Base-by-base conservation (phyloP, 2,113 vertebrate genomes). In the Ramphastos sulfuratus region DNA sequence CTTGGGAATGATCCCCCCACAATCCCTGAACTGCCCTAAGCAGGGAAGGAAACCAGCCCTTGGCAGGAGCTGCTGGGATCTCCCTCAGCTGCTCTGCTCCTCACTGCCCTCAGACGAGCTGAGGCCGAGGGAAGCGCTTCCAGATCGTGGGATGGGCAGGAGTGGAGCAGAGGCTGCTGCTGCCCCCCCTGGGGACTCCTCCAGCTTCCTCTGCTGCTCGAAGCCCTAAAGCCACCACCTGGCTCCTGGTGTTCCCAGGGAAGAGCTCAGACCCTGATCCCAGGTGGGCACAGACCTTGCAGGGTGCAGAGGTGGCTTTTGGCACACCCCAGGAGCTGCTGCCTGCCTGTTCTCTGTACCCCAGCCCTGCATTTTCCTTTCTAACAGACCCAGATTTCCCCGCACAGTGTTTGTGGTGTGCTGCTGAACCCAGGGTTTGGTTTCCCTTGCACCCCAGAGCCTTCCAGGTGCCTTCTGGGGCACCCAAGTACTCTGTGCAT, bases 291-390 rank as follows among this genome's bases (percentile, higher is more conserved):
- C 37, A 44, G 59, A 20, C 55, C 28, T 55, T 27, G 20, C 1
- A 0, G 24, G 33, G 39, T 8, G 27, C 7, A 0, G 44, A 20
- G 60, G 28, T 0, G 5, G 69, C 50, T 76, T 39, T n/a, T 3
- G 6, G 15, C 31, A 30, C 15, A 0, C 28, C 39, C 52, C 74
- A 50, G 42, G 33, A 87, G 28, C 71, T 18, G 8, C 61, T 4
- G 1, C 66, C 69, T 31, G 52, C 61, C 48, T 11, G 25, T 3
- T 2, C 91, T 19, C 27, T 6, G 13, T 9, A 20, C 48, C 67
- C 1, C 1, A 72, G 72, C 79, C 17, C 63, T 0, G 0, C 0
- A 0, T 13, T 67, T 58, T 20, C 52, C 52, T 30, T 61, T n/a
- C 61, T 52, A 54, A 23, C 14, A 58, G 33, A 19, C 20, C 44